phyloP scores from a whole-genome alignment of 2,113 vertebrate species.

The Perccottus glenii region DNA sequence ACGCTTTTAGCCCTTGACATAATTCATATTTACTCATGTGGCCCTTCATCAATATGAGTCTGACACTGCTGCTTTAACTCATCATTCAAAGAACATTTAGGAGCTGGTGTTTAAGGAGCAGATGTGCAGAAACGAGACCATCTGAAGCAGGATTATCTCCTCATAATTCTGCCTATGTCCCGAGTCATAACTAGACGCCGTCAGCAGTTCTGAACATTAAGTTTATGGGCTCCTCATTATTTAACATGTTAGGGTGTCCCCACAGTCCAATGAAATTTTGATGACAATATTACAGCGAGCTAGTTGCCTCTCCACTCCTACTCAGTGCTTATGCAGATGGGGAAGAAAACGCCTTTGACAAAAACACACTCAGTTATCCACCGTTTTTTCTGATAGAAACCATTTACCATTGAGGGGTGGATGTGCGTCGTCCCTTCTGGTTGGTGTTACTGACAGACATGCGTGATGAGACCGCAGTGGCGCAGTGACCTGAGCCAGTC shows the following conservation, averaged over 20 bases:
- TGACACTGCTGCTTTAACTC: background rate
- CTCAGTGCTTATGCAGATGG: conserved; percentile 48
- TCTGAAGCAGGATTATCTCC: conserved; percentile 47
- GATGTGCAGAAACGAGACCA: conserved; percentile 37
- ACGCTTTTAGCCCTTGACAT: background rate
- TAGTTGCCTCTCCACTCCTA: conserved; percentile 57
- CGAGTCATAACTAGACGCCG: conserved; percentile 58
- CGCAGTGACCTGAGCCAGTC: conserved; percentile 48
- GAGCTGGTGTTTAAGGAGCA: conserved; percentile 40
- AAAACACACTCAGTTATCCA: conserved; percentile 37
- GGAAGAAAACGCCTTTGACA: conserved; percentile 32
- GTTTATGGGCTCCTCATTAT: conserved; percentile 73
- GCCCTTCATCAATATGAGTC: background rate
- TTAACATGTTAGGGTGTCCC: conserved; percentile 74
- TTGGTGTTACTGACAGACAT: conserved; percentile 29
- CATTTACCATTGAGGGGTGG: conserved; percentile 11
- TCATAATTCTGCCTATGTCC: conserved; percentile 58
- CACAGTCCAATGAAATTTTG: conserved; percentile 69
- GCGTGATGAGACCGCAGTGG: conserved; percentile 50
- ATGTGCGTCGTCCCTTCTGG: conserved; percentile 29
- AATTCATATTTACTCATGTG: background rate
- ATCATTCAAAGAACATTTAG: background rate
- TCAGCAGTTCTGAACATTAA: conserved; percentile 67
- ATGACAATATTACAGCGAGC: conserved; percentile 60
- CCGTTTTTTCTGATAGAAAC: conserved; percentile 20